Conservation (phyloP, 2,113 vertebrate species). For the Burhinus oedicnemus region DNA sequence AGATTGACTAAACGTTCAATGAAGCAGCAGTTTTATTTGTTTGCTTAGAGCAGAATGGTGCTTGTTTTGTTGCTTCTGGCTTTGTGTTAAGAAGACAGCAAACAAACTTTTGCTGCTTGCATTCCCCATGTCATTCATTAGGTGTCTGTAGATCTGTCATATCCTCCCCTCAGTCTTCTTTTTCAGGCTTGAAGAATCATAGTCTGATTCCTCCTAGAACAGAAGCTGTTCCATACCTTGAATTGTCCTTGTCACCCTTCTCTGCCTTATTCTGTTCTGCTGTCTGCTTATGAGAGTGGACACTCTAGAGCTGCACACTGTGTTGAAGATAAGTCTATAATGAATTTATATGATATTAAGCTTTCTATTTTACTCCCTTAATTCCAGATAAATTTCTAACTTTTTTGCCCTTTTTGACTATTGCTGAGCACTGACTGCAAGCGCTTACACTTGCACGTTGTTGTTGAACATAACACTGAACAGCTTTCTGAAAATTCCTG, state of each 20-base stretch:
- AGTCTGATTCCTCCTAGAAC: neutral
- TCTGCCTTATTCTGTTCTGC: neutral
- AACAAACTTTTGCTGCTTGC: neutral
- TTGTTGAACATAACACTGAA: neutral
- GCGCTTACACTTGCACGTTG: neutral
- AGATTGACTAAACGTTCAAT: accelerated
- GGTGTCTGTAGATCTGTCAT: neutral
- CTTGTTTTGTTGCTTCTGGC: neutral
- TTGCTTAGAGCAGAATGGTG: neutral
- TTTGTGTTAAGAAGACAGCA: neutral
- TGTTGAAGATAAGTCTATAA: neutral
- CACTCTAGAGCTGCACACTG: neutral
- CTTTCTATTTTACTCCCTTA: neutral
- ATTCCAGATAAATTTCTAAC: neutral
- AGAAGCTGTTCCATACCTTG: neutral
- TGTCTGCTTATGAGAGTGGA: neutral
- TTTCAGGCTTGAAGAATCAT: neutral
- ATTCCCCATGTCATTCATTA: neutral
- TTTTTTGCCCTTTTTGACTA: neutral
- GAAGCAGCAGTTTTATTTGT: neutral
- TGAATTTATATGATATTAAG: neutral
- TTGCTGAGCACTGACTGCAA: neutral
- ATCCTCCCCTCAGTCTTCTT: neutral
- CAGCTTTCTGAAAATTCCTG: neutral
- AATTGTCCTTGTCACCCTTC: neutral